phyloP scores from a whole-genome alignment of 1,140 invertebrate species.

The Ceratina australensis region DNA sequence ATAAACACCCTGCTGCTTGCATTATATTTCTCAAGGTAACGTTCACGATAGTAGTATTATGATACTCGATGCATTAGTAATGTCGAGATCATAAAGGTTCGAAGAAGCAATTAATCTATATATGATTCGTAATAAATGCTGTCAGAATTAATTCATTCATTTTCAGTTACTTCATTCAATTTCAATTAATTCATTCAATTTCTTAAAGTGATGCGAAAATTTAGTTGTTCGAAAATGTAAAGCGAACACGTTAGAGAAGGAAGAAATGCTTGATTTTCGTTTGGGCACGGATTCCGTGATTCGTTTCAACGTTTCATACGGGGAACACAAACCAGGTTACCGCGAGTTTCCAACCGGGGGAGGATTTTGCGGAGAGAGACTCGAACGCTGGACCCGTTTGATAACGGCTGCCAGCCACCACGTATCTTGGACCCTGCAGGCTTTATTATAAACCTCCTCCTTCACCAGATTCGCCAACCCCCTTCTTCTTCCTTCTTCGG shows the following conservation, averaged over 20 bases:
- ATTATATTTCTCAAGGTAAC: too few species aligned
- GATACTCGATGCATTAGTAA: too few species aligned
- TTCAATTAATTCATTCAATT: too few species aligned
- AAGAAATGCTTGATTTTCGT: constrained; percentile 19
- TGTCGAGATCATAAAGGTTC: too few species aligned
- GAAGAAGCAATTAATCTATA: too few species aligned
- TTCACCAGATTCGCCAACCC: constrained; percentile 29
- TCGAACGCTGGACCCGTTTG: constrained; percentile 70
- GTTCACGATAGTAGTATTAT: too few species aligned
- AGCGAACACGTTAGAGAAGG: too few species aligned
- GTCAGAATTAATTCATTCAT: too few species aligned
- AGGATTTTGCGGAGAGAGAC: constrained; percentile 73
- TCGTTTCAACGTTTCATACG: constrained; percentile 35
- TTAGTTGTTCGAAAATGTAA: too few species aligned
- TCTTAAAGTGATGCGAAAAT: too few species aligned
- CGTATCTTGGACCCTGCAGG: constrained; percentile 72
- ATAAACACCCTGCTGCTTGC: not conserved
- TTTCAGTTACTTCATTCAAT: too few species aligned
- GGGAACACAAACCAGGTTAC: constrained; percentile 39
- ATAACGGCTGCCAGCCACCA: constrained; percentile 68
- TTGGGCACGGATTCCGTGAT: constrained; percentile 22
- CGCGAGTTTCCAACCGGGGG: constrained; percentile 46
- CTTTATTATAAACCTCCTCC: constrained; percentile 70
- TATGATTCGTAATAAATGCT: too few species aligned
- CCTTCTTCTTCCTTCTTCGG: constrained; percentile 50